A percentile compares a stretch with the other conserved stretches of the same genome.
These are phyloP conservation scores for Anseranas semipalmata DNA, from an alignment of 2,113 vertebrate genomes.

Conservation along the genomic window DNA sequence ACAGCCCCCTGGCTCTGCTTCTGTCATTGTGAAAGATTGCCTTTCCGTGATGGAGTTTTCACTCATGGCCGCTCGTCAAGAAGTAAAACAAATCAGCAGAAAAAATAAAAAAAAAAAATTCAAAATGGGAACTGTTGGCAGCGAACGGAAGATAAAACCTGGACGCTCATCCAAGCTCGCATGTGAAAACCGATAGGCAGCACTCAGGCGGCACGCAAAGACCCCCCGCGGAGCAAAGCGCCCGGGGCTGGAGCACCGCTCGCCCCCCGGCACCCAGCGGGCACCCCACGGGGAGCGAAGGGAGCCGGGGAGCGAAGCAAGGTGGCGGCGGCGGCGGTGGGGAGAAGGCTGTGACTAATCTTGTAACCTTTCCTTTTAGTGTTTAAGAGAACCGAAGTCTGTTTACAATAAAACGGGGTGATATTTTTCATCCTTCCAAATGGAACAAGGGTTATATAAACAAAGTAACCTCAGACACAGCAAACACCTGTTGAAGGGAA, in stretches of 20 bases:
- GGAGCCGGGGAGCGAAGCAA: slow-evolving; percentile 54
- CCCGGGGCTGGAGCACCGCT: background rate
- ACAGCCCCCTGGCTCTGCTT: slow-evolving; percentile 4
- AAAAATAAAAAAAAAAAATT: background rate
- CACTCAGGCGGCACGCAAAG: slow-evolving; percentile 26
- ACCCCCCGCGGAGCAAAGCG: slow-evolving; percentile 31
- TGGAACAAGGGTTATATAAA: slow-evolving; percentile 88
- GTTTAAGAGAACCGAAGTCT: slow-evolving; percentile 79
- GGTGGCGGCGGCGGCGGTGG: background rate
- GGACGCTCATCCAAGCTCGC: slow-evolving; percentile 56
- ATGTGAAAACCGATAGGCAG: slow-evolving; percentile 63
- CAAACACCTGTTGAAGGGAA: slow-evolving; percentile 87
- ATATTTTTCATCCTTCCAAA: slow-evolving; percentile 86
- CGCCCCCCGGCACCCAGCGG: background rate
- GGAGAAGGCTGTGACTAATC: slow-evolving; percentile 77
- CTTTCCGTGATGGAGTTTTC: slow-evolving; percentile 59
- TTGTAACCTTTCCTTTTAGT: slow-evolving; percentile 79
- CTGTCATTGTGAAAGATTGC: slow-evolving; percentile 49
- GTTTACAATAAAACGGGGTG: slow-evolving; percentile 81
- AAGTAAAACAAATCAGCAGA: background rate
- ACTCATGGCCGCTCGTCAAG: slow-evolving; percentile 37
- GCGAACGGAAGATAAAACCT: slow-evolving; percentile 62
- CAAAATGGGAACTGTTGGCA: slow-evolving; percentile 65
- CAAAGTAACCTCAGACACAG: slow-evolving; percentile 86
- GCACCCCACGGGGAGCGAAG: slow-evolving; percentile 25